Percentiles rank a stretch among this genome's conserved stretches.
Evolutionary conservation across 2,888 invertebrate species (phyloP).

Genomic region (Dioctria linearis): DNA sequence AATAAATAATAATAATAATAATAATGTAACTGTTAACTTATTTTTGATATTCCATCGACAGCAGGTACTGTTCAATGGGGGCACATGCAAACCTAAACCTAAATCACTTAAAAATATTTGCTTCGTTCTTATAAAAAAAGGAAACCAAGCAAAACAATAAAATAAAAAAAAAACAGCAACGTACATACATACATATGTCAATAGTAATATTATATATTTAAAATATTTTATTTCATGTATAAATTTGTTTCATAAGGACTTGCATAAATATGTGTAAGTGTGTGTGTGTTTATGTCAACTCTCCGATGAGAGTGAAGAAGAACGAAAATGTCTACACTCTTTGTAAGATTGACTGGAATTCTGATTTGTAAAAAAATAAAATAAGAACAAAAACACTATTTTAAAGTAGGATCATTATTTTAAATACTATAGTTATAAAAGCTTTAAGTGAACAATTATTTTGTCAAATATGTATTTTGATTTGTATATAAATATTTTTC

Average conservation of each 20-base stretch:
- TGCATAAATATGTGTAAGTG: too few relatives aligned
- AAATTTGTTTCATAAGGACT: background rate
- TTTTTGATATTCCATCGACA: constrained; percentile 46
- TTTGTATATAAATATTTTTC: constrained; percentile 22
- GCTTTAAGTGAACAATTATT: constrained; percentile 31
- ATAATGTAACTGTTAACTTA: constrained; percentile 20
- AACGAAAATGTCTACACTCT: background rate
- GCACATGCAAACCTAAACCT: background rate
- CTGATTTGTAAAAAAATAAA: background rate
- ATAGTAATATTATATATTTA: constrained; percentile 35
- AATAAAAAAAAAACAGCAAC: too few relatives aligned
- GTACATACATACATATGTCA: background rate
- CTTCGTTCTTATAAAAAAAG: background rate
- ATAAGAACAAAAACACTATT: too few relatives aligned
- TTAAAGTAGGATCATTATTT: too few relatives aligned
- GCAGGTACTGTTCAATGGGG: constrained; percentile 29
- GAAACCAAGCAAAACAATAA: too few relatives aligned
- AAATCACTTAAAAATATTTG: constrained; percentile 4
- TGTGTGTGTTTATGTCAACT: background rate
- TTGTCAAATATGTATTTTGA: constrained; percentile 33
- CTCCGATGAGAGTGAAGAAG: background rate
- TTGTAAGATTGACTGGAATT: background rate
- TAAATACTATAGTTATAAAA: background rate
- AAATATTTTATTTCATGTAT: background rate
- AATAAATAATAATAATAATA: too few relatives aligned